Evolutionary conservation across 1,140 invertebrate species (phyloP).

Genomic region (Calephelis virginiensis): DNA sequence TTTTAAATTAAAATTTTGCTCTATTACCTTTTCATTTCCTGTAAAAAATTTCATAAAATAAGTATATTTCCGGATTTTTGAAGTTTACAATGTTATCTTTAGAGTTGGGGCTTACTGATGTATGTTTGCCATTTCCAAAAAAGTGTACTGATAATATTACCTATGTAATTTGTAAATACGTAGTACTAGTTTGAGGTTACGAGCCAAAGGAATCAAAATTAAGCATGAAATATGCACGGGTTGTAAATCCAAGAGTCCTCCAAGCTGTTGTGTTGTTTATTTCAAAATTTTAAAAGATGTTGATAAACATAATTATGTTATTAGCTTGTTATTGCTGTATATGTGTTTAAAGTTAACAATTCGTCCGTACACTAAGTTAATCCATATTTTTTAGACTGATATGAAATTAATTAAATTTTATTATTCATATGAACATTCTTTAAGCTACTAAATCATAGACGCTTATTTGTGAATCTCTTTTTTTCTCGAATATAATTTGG

Average conservation of each 20-base stretch:
- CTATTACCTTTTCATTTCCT: no score
- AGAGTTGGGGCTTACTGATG: no score
- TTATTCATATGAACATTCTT: not conserved
- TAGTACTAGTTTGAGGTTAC: constrained; percentile 10
- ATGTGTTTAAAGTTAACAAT: constrained; percentile 31
- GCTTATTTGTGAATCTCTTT: constrained; percentile 28
- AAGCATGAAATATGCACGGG: constrained; percentile 38
- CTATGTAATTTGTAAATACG: constrained; percentile 13
- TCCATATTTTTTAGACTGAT: constrained; percentile 10
- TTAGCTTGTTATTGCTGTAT: constrained; percentile 49
- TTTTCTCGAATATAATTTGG: constrained; percentile 15
- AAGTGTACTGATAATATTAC: constrained; percentile 3
- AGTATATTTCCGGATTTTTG: no score
- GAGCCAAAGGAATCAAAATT: constrained; percentile 66
- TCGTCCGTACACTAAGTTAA: constrained; percentile 22
- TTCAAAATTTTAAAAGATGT: constrained; percentile 69
- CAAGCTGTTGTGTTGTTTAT: constrained; percentile 62
- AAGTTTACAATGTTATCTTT: no score
- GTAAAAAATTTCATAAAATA: no score
- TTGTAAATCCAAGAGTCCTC: constrained; percentile 57
- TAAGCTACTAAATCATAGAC: not conserved
- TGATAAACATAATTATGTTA: constrained; percentile 51
- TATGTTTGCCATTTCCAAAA: not conserved
- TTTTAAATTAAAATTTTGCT: no score
- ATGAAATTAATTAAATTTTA: not conserved